Evolutionary conservation across 35 echinoderm and acorn worm genomes (phyloP), one percentile per base, ranked within the genome.

Genomic region (Apostichopus parvimensis): DNA sequence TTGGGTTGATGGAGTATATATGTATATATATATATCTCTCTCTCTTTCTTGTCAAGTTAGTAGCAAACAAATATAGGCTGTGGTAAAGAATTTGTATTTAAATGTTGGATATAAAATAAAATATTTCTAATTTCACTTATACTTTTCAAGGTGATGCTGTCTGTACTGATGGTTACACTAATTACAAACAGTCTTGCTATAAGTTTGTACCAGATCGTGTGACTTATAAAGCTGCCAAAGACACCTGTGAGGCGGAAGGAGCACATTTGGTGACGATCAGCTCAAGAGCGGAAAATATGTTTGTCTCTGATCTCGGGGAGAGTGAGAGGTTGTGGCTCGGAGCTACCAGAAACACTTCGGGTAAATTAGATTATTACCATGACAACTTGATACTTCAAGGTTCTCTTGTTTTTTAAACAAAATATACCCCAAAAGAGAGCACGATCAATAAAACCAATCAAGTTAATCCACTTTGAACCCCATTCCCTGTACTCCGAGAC

Each of bases 181-280:
- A 23, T 6, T 66, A 61, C 65, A 87, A 87, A 60, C 85, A 87
- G 85, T 87, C 85, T 28, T 87, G 85, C 58, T 87, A 87, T 53
- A 87, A 87, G 57, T 87, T 87, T 87, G 57, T 87, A 18, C 1
- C 85, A 10, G 22, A 57, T 15, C 85, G 58, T 66, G 22, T 11
- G 6, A 28, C 55, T 15, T 53, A 21, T 60, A 55, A 12, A 8
- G 14, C 85, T 68, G 85, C 85, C 17, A 65, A 17, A 23, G 56
- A 11, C 15, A 26, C 58, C 6, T 87, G 85, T 15, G 85, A 87
- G 57, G 12, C 5, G 9, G 85, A 87, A 60, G 58, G 85, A 20
- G 85, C 58, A 45, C 85, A 87, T 68, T n/a, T 87, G 4, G 85
- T 72, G 85, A 72, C 85, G 11, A 68, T 87, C 24, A 22, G n/a